A percentile compares a stretch with the other conserved stretches of the same genome.
Evolutionary conservation across 1,140 invertebrate genomes (phyloP).

Genomic region (Apis cerana): DNA sequence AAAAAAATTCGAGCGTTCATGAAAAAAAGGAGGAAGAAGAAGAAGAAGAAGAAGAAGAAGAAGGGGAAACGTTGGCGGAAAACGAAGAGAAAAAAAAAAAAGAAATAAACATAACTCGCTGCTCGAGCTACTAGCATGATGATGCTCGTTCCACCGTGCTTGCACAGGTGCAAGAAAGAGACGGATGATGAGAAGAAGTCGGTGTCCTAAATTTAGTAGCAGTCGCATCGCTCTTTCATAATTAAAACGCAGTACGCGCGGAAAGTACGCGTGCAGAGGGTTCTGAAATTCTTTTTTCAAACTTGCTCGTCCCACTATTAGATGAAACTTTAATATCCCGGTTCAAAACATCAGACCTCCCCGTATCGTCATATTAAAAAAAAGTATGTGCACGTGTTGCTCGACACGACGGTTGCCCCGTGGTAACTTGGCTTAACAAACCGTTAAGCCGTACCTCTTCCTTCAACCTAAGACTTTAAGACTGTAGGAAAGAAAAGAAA

Average conservation of each 20-base stretch:
- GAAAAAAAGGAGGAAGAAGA: neutral
- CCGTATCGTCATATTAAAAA: slow-evolving; percentile 36
- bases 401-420: neutral
- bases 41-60: neutral
- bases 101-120: neutral
- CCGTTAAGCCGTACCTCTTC: neutral
- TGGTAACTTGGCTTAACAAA: neutral
- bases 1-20: slow-evolving; percentile 8
- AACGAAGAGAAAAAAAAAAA: too few species aligned
- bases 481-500: too few species aligned
- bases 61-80: too few species aligned
- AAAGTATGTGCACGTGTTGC: neutral
- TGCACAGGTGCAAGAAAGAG: neutral
- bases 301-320: neutral
- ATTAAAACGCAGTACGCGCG: slow-evolving; percentile 24
- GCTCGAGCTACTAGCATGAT: neutral
- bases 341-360: slow-evolving; percentile 11
- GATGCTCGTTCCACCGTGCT: neutral
- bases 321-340: slow-evolving; percentile 26
- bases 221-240: slow-evolving; percentile 32
- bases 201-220: slow-evolving; percentile 14
- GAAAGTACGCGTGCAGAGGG: neutral
- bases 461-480: neutral
- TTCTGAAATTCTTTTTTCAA: slow-evolving; percentile 29
- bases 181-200: neutral